Base-by-base conservation (phyloP, 1,140 invertebrate genomes). In the Trichonephila clavipes region DNA sequence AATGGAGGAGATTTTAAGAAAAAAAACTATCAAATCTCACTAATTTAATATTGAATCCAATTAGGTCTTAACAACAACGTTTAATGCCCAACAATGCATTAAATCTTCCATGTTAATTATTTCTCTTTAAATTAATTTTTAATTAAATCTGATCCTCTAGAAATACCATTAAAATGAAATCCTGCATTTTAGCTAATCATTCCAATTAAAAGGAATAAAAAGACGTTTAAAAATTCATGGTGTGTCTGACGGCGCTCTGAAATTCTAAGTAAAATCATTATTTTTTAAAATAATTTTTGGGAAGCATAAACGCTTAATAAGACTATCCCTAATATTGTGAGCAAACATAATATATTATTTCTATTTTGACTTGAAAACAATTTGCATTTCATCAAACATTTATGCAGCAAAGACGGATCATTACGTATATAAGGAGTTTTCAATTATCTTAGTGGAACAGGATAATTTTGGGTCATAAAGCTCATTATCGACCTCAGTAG, bases 301-400 rank as follows among this genome's bases (percentile, higher is more conserved):
- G 72, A n/a, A 81, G 18, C 58, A 19, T n/a, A 90, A 58, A n/a
- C 72, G 44, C 82, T 81, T 90, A 58, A 90, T 28, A 90, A 81
- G 34, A 64, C 51, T 81, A 40, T 90, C 34, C 28, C 24, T 82
- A 90, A 90, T 19, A 59, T n/a, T n/a, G 58, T 24, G 59, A 89
- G 10, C 28, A 90, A 66, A 24, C 72, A 51, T 92, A 51, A 62
- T 19, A 58, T 85, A 92, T 92, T 92, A 92, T 85, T 92, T 44
- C 24, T 51, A 40, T 92, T 92, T 85, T 92, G 90, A 85, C 81
- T 92, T 51, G 59, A 92, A 92, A 92, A 85, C 82, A 62, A 92
- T 92, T 92, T 92, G 62, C 90, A 92, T 83, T 85, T 92, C 90
- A 92, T 92, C 82, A 92, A 92, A 85, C 28, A 92, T 92, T 83